Evolutionary conservation across 2,797 vertebrate species (phyloP), one percentile per base, ranked within the genome.

Genomic region (Betta splendens): DNA sequence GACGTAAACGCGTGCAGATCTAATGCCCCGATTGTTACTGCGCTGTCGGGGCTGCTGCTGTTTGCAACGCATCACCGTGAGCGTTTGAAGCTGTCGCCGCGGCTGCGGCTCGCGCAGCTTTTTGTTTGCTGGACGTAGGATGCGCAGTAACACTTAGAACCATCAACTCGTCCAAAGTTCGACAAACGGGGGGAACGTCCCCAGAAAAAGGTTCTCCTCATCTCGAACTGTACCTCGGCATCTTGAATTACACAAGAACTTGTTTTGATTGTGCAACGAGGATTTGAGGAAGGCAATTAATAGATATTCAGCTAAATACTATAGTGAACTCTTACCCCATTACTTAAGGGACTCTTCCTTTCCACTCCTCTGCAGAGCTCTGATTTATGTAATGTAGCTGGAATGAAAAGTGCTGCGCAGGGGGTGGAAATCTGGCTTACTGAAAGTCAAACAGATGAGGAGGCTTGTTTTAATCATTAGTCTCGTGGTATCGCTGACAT

Each of bases 391-490:
- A 75, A 89, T 81, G 78, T 71, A 55, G 64, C 65, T 89, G 85
- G 83, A 86, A 85, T 81, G 84, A 84, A 48, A 74, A 75, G 65
- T 74, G 80, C 85, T 64, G 69, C 54, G 72, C 87, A 66, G 86
- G 88, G 87, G 87, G 87, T 89, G 84, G 84, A 89, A 88, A 85
- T 84, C 77, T 86, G 87, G 80, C 71, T 79, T 54, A 62, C 48
- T 58, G 74, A 54, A 45, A 70, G 70, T 79, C 74, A 64, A 80
- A 73, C 75, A 77, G 81, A 83, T 75, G 81, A 72, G 79, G 69
- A 80, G 80, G 83, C 79, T 88, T 89, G 85, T 87, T 89, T 89
- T 87, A 86, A 84, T 87, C 85, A 85, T 89, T 87, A 87, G 84
- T 80, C 70, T 87, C 74, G 66, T 77, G 65, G 80, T 87, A 78